Base-by-base conservation (phyloP, 1,140 invertebrate species). In the Aricia agestis region DNA sequence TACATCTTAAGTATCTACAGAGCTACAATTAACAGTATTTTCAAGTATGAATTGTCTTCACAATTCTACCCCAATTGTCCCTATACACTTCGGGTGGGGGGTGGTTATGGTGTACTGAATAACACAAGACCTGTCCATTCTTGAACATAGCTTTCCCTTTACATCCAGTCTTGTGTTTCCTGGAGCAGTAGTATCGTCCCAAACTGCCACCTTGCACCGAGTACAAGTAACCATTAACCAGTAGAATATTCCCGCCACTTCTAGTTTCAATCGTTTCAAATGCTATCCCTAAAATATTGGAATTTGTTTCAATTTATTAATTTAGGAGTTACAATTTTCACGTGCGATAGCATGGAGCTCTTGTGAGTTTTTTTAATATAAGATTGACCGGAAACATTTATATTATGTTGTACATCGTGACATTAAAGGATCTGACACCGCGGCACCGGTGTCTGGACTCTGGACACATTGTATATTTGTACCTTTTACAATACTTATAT, bases 101-200 rank as follows among this genome's bases (percentile, higher is more conserved):
- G 63, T 82, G 81, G 41, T 82, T 81, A 68, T 82, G 81, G 3
- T 69, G 19, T 15, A 75, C 57, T 17, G 77, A 71, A 32, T 68
- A 74, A n/a, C 36, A 59, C 3, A 70, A 67, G n/a, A 77, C 69
- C 1, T 18, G 11, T 9, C 71, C 52, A 1, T 78, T 9, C 11
- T 71, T 69, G 0, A 82, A 17, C 6, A 68, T 68, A 10, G 82
- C 66, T 18, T 74, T 71, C 5, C 80, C 78, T 19, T 77, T 77
- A 58, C 82, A 84, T 2, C 72, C 75, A 11, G 19, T 71, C 66
- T 61, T 74, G 3, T 68, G 63, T 58, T 81, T 82, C 52, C 76
- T 81, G 6, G 80, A 79, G 63, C 82, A 83, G 67, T 82, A 82
- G 66, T 73, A 82, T 18, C 73, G 71, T 9, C 74, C 72, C 11